phyloP scores from a whole-genome alignment of 2,888 invertebrate genomes.

The Idaea straminata region DNA sequence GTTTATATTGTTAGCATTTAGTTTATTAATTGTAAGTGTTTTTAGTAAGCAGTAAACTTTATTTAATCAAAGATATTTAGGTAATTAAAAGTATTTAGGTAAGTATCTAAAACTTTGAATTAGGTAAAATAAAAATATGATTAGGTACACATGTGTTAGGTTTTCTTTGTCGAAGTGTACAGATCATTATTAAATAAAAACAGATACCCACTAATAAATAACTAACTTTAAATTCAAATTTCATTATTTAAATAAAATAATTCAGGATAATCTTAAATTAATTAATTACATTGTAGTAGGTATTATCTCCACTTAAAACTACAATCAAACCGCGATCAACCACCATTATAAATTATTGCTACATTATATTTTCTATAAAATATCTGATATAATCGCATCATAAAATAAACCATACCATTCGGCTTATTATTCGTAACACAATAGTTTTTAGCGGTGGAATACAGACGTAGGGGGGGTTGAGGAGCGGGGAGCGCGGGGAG shows the following conservation, averaged over 20 bases:
- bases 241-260: neutral
- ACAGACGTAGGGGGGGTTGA: conserved; percentile 27
- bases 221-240: neutral
- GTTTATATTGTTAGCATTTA: neutral
- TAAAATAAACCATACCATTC: conserved; percentile 51
- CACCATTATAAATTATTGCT: conserved; percentile 12
- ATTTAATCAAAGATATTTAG: too few relatives aligned
- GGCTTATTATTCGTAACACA: conserved; percentile 56
- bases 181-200: too few relatives aligned
- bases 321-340: conserved; percentile 11
- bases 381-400: conserved; percentile 33
- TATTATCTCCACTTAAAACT: conserved; percentile 31
- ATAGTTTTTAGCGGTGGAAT: conserved; percentile 54
- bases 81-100: too few relatives aligned
- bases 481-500: conserved; percentile 32
- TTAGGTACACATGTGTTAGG: too few relatives aligned
- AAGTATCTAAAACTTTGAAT: too few relatives aligned
- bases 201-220: too few relatives aligned
- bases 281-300: neutral
- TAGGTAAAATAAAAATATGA: too few relatives aligned
- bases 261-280: neutral
- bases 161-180: too few relatives aligned
- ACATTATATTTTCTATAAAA: conserved; percentile 20
- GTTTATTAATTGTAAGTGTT: neutral
- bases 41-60: too few relatives aligned